Base-by-base conservation (phyloP, 1,140 invertebrate species). In the Euura lappo region DNA sequence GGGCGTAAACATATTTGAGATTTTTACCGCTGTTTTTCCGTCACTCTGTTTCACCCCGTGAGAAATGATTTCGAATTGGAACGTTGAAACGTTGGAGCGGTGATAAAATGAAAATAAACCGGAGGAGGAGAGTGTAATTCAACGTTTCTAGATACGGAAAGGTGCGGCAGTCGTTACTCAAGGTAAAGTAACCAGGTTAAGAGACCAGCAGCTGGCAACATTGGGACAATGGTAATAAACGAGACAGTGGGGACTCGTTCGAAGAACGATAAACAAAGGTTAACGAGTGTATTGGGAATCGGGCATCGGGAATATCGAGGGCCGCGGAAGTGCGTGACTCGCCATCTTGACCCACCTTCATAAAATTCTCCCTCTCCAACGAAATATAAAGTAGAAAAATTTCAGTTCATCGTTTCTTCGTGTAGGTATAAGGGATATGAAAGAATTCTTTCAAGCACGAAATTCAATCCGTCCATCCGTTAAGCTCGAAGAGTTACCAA, bases 211-310 rank as follows among this genome's bases (percentile, higher is more conserved):
- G 11, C 66, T 68, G 66, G 66, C 10, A 68, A 42, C 66, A 68
- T 28, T 68, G 66, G 66, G 66, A 68, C 66, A 68, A 68, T 68
- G 66, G 66, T 68, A 68, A 68, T 68, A 68, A 68, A 68, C 42
- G 66, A 68, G 66, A n/a, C 28, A 42, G 42, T 10, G 66, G 66
- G 66, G 66, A 68, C 8, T 68, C 66, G 66, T 68, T 68, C 44
- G 44, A 28, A 42, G 8, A 42, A 68, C 66, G 44, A 68, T 68
- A 68, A 68, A 68, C 66, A 68, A 68, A 44, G 66, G 66, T 68
- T 68, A 68, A 68, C 66, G 66, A 68, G 66, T 68, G 66, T 68
- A 7, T 68, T 28, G 66, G 66, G 66, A 68, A 68, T 68, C 66
- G 66, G 28, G 13, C 2, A 60, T 11, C 13, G 8, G 51, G 51